Evolutionary conservation across 2,113 vertebrate genomes (phyloP), one percentile per base, ranked within the genome.

Genomic region (Grammomys surdaster): DNA sequence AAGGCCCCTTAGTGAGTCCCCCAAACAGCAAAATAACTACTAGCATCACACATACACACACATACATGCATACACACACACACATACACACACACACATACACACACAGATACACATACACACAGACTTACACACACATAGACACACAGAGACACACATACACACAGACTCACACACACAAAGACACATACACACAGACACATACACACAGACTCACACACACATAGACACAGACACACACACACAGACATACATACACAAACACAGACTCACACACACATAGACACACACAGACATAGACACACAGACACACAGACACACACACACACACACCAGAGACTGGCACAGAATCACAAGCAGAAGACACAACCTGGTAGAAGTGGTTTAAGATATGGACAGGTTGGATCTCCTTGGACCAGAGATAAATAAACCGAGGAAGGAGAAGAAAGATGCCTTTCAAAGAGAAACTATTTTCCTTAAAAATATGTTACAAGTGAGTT

Each of bases 391-490:
- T 67, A 84, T 67, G 82, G 33, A 60, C 60, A 48, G 33, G 20
- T 65, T 90, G 46, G 7, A 28, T 73, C 72, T 87, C 82, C n/a
- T 78, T 92, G 51, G 75, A 54, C 48, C 40, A 65, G 36, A 48
- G 92, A 84, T 69, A 78, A 96, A 94, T 24, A 85, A 93, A 73
- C 10, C 22, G 33, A 67, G 36, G 16, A 86, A 88, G 51, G 22
- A 80, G 43, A 80, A 60, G 69, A 77, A 88, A 72, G 17, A 84
- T 75, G 63, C 0, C 56, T 7, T 60, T 96, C 48, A 78, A 88
- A 70, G 31, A 19, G 84, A 28, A 90, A 56, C 46, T n/a, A 69
- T 31, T 91, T 76, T 90, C 63, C 77, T n/a, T 72, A 93, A 24
- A 96, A 85, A 14, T 90, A 31, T 56, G 11, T 51, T 82, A 56